These are phyloP conservation scores for Cettia cetti DNA, from an alignment of 2,113 vertebrate species.

Conservation along the genomic window DNA sequence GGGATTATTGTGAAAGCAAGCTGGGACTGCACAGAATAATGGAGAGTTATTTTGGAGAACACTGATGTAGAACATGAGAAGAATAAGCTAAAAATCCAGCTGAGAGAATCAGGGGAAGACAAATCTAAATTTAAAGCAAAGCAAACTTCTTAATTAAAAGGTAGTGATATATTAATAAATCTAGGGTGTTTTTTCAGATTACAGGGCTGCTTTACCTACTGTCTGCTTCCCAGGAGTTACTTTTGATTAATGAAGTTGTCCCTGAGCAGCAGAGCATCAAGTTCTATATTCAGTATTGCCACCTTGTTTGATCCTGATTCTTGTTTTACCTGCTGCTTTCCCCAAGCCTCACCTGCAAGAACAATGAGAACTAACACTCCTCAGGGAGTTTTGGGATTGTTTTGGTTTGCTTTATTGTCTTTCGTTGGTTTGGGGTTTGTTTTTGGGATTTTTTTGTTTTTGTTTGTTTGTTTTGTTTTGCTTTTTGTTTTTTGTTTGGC, in stretches of 20 bases:
- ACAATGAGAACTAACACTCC: background rate
- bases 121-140: slow-evolving; percentile 69
- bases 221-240: background rate
- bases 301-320: background rate
- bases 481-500: background rate
- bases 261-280: background rate
- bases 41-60: slow-evolving; percentile 53
- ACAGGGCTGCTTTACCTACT: background rate
- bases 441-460: background rate
- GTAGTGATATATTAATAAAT: background rate
- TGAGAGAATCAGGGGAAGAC: slow-evolving; percentile 64
- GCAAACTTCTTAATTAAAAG: slow-evolving; percentile 9
- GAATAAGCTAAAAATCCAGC: slow-evolving; percentile 57
- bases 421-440: too few species aligned
- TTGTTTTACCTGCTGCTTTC: background rate
- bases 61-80: slow-evolving; percentile 48
- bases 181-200: background rate
- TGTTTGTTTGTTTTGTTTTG: too few species aligned
- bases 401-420: background rate
- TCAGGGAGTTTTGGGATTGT: background rate
- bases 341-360: background rate
- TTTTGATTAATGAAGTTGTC: background rate
- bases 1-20: slow-evolving; percentile 70
- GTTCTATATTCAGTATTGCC: background rate
- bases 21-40: slow-evolving; percentile 70